Percentiles rank a stretch among this genome's conserved stretches.
Conservation (phyloP, 2,113 vertebrate species). For the Limanda limanda region DNA sequence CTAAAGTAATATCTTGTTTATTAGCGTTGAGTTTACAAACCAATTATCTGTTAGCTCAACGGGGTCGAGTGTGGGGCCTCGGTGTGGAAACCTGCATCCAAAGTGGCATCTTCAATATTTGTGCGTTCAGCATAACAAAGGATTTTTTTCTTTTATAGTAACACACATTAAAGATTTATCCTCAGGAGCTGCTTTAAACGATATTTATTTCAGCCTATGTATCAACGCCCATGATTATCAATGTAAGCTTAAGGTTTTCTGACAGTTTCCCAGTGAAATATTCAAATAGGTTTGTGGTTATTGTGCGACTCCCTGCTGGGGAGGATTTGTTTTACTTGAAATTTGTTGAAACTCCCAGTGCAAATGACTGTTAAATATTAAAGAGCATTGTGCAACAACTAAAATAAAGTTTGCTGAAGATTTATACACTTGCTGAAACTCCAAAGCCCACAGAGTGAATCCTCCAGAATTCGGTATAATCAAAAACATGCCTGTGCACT, state of each 20-base stretch:
- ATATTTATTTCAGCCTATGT: constrained; percentile 9
- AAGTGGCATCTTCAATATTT: constrained; percentile 20
- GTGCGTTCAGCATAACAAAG: no score
- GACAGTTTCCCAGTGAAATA: constrained; percentile 6
- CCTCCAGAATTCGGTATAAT: no score
- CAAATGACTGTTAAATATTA: constrained; percentile 46
- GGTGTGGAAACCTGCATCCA: constrained; percentile 14
- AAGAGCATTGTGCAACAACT: constrained; percentile 14
- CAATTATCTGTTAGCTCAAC: constrained; percentile 54
- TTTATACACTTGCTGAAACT: no score
- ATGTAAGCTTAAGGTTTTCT: constrained; percentile 3
- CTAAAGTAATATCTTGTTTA: constrained; percentile 40
- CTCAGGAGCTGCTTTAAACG: background rate
- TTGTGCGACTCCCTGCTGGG: constrained; percentile 15
- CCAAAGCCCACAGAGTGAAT: background rate
- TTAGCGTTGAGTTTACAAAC: constrained; percentile 50
- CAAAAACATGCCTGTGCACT: background rate
- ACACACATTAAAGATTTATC: no score
- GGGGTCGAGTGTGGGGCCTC: constrained; percentile 3
- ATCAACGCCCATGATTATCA: constrained; percentile 11
- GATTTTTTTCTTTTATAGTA: no score
- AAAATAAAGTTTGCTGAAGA: constrained; percentile 14
- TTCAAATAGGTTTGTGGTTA: constrained; percentile 6
- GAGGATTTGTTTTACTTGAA: constrained; percentile 37
- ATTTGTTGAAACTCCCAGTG: constrained; percentile 27